Evolutionary conservation across 2,888 invertebrate genomes (phyloP).

Genomic region (Operophtera brumata): DNA sequence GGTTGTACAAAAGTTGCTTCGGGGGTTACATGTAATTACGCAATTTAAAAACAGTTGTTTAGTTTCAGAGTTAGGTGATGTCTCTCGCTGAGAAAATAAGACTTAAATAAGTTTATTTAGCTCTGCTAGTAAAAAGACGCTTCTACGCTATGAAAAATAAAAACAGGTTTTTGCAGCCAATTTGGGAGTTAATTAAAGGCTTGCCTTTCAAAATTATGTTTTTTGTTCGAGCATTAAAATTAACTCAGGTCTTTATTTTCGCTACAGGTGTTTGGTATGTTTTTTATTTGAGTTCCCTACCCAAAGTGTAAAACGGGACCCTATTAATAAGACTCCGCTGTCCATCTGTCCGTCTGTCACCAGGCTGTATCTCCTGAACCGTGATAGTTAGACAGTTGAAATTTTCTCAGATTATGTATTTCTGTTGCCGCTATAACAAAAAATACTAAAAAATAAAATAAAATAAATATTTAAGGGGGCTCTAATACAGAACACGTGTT

Average conservation of each 20-base stretch:
- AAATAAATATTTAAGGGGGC: too few species aligned
- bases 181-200: slow-evolving; percentile 4
- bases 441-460: too few species aligned
- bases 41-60: slow-evolving; percentile 19
- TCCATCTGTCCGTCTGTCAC: too few species aligned
- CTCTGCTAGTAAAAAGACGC: background rate
- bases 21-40: slow-evolving; percentile 15
- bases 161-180: slow-evolving; percentile 2
- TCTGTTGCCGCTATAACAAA: too few species aligned
- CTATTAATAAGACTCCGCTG: too few species aligned
- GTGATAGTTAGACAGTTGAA: too few species aligned
- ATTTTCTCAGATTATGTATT: too few species aligned
- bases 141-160: slow-evolving; percentile 5
- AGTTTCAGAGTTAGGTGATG: slow-evolving; percentile 12
- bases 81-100: slow-evolving; percentile 9
- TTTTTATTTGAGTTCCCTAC: background rate
- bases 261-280: background rate
- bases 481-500: too few species aligned
- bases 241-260: background rate
- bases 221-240: background rate
- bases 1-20: slow-evolving; percentile 3
- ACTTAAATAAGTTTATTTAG: slow-evolving; percentile 8
- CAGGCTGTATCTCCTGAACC: too few species aligned
- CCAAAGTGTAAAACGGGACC: too few species aligned
- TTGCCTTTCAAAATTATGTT: slow-evolving; percentile 1